Base-by-base conservation (phyloP, 2,797 vertebrate genomes). In the Cheirogaleus major region DNA sequence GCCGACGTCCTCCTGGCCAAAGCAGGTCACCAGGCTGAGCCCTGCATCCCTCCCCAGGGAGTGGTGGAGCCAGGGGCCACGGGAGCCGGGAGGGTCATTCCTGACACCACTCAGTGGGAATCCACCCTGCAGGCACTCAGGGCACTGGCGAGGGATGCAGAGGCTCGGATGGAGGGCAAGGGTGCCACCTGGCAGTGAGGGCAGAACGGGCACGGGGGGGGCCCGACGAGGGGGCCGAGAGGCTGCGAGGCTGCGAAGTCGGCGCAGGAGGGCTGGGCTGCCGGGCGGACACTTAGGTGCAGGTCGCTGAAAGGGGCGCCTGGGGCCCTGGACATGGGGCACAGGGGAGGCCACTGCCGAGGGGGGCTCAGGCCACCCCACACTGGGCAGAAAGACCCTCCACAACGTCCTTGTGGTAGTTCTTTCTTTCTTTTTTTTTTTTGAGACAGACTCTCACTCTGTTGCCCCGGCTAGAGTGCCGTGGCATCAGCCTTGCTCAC, bases 81-180 rank as follows among this genome's bases (percentile, higher is more conserved):
- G 3, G 73, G 25, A 41, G 59, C 18, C 4, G 12, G 50, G 48
- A 25, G 13, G 48, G 57, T 27, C 57, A 27, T 41, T 27, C 48
- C 38, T 27, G 25, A n/a, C 23, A 25, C 38, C 18, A 18, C 3
- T 4, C 59, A 12, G n/a, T 23, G 18, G 63, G 15, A 0, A 17
- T 4, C 7, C 2, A 55, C 23, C 23, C 27, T 1, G 8, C 20
- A 4, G 38, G 50, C 2, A 15, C n/a, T 11, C 0, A 41, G 75
- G 48, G 23, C 38, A 18, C 27, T 27, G 88, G 12, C 0, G 25
- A 25, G 4, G 0, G 1, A 32, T 3, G 15, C 13, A 59, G 7
- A n/a, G 38, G 75, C 22, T 4, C 1, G 8, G 61, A 30, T 3
- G 8, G 43, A 35, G 32, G 32, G 43, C 22, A 52, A 27, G 2